Percentiles rank a stretch among this genome's conserved stretches.
Conservation (phyloP, 2,113 vertebrate species). For the Girardinichthys multiradiatus region DNA sequence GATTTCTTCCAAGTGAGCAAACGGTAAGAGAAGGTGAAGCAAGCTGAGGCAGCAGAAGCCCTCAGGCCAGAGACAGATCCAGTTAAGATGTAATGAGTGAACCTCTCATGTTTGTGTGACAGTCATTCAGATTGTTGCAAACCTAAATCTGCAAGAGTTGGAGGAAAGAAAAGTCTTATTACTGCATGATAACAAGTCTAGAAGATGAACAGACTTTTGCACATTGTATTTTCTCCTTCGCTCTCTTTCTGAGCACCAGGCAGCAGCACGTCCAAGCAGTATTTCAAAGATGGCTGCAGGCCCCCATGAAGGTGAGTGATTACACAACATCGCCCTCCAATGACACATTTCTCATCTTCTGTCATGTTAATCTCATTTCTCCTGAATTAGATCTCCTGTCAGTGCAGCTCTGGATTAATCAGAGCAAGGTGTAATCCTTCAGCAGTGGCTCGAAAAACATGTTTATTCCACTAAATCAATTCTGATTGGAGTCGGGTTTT, state of each 20-base stretch:
- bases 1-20: slow-evolving; percentile 11
- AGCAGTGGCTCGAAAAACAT: slow-evolving; percentile 36
- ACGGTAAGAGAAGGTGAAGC: slow-evolving; percentile 28
- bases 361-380: slow-evolving; percentile 45
- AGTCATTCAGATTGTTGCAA: slow-evolving; percentile 20
- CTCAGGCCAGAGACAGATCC: slow-evolving; percentile 16
- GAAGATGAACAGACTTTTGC: slow-evolving; percentile 7
- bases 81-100: slow-evolving; percentile 30
- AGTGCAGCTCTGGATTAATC: slow-evolving; percentile 16
- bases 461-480: slow-evolving; percentile 54
- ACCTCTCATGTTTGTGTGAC: background rate
- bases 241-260: slow-evolving; percentile 19
- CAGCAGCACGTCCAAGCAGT: slow-evolving; percentile 22
- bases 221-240: slow-evolving; percentile 17
- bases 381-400: slow-evolving; percentile 11
- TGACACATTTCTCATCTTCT: slow-evolving; percentile 40
- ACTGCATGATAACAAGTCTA: background rate
- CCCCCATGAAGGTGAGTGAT: slow-evolving; percentile 30
- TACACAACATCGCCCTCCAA: slow-evolving; percentile 35
- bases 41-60: slow-evolving; percentile 5
- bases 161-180: background rate
- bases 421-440: slow-evolving; percentile 52
- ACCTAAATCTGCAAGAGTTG: too few relatives aligned
- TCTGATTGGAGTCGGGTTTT: slow-evolving; percentile 50
- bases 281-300: slow-evolving; percentile 39